phyloP scores from a whole-genome alignment of 2,888 invertebrate genomes.

The Tenthredo livida region DNA sequence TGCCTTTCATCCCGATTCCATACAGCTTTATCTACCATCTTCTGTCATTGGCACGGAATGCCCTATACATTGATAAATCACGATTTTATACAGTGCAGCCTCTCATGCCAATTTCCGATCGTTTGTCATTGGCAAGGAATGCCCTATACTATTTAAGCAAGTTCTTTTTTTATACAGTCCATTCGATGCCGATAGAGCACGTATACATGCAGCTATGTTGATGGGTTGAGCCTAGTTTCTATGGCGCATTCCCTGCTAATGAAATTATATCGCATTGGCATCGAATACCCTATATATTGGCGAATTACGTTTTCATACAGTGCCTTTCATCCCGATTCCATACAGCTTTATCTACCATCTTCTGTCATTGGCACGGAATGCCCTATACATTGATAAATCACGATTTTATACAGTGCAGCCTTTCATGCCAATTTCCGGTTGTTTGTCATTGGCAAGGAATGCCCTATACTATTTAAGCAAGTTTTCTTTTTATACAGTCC shows the following conservation, averaged over 20 bases:
- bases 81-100: background rate
- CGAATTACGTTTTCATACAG: background rate
- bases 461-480: background rate
- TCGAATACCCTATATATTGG: background rate
- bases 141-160: background rate
- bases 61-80: background rate
- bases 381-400: background rate
- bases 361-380: background rate
- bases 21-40: no score
- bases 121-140: background rate
- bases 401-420: background rate
- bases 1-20: background rate
- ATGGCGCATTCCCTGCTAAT: background rate
- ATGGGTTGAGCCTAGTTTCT: background rate
- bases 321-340: background rate
- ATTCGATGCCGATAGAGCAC: background rate
- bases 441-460: background rate
- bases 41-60: background rate
- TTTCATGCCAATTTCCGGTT: background rate
- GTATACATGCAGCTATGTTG: background rate
- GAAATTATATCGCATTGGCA: background rate
- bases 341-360: background rate
- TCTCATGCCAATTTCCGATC: no score
- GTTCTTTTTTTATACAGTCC: background rate
- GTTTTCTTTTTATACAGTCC: background rate